Evolutionary conservation across 2,797 vertebrate genomes (phyloP).

Genomic region (Phrynocephalus guinanensis): DNA sequence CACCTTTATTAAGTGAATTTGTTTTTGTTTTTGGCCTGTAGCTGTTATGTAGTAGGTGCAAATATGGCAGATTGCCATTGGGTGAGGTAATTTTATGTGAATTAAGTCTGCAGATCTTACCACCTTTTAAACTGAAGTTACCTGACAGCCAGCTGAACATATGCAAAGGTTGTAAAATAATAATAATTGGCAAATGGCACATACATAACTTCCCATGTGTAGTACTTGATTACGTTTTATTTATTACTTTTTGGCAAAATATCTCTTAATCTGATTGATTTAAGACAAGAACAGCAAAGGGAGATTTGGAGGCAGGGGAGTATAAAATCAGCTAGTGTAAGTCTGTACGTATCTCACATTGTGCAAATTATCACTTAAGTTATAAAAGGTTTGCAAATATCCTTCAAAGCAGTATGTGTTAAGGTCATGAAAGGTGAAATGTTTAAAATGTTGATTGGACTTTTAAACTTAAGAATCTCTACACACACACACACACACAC

Average conservation of each 20-base stretch:
- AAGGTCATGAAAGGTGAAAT: conserved; percentile 61
- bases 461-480: conserved; percentile 11
- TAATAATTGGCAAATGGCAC: neutral
- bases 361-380: conserved; percentile 16
- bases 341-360: too few relatives aligned
- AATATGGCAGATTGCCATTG: neutral
- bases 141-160: neutral
- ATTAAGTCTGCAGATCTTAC: neutral
- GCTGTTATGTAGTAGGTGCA: neutral
- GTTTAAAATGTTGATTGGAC: conserved; percentile 64
- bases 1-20: neutral
- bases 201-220: neutral
- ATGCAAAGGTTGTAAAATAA: neutral
- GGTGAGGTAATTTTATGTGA: neutral
- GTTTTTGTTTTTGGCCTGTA: neutral
- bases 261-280: too few relatives aligned
- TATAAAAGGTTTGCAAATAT: conserved; percentile 63
- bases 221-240: too few relatives aligned
- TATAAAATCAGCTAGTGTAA: too few relatives aligned
- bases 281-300: too few relatives aligned
- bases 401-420: conserved; percentile 68
- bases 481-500: too few relatives aligned
- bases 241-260: too few relatives aligned
- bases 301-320: too few relatives aligned
- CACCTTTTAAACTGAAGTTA: neutral